These are phyloP conservation scores for Cremastobaeus sp. DNA, from an alignment of 2,888 invertebrate species.

Conservation along the genomic window DNA sequence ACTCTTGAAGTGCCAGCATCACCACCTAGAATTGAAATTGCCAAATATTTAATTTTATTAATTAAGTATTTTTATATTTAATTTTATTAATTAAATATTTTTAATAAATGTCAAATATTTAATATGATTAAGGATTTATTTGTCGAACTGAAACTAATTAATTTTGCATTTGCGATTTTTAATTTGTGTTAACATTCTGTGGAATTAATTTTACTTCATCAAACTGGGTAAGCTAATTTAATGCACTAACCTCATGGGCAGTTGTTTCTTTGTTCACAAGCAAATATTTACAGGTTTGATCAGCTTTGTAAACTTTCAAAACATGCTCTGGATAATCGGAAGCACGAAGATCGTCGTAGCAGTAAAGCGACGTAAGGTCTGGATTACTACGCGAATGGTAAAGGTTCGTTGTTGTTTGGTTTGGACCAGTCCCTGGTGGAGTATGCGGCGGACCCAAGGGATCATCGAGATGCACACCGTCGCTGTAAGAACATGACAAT, in stretches of 20 bases:
- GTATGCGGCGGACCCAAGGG: conserved; percentile 80
- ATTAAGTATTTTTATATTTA: no score
- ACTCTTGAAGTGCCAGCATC: conserved; percentile 97
- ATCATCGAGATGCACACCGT: conserved; percentile 84
- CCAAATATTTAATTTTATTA: no score
- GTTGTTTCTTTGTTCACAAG: conserved; percentile 96
- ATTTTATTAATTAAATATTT: no score
- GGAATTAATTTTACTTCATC: not conserved
- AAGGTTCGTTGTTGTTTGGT: conserved; percentile 82
- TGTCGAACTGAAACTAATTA: no score
- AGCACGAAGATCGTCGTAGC: conserved; percentile 88
- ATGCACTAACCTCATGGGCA: conserved; percentile 83
- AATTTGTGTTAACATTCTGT: no score
- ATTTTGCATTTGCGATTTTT: no score
- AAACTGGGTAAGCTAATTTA: no score
- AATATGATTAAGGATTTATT: no score
- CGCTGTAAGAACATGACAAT: conserved; percentile 73
- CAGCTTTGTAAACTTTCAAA: conserved; percentile 95
- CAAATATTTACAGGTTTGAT: conserved; percentile 98
- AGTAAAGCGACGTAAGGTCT: conserved; percentile 87
- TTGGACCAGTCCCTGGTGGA: conserved; percentile 76
- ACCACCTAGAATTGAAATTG: conserved; percentile 87
- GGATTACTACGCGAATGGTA: conserved; percentile 94
- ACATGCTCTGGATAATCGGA: conserved; percentile 97
- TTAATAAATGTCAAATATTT: no score